Conservation (phyloP, 1,140 invertebrate species). For the Probaryconus sp. region DNA sequence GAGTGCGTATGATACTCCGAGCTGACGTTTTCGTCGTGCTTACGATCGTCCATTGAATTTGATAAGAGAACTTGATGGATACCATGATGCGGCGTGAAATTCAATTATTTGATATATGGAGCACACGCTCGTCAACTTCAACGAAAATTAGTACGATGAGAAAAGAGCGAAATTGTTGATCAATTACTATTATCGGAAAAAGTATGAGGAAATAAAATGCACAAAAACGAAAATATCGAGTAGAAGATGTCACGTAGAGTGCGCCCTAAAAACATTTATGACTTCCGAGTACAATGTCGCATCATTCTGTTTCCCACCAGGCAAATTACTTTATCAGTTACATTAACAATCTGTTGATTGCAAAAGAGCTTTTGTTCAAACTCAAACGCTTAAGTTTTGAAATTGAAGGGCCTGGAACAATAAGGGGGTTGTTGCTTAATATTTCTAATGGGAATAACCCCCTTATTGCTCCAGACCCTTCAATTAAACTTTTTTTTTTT, state of each 20-base stretch:
- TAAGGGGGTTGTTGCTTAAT: no score
- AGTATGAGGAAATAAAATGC: slow-evolving; percentile 16
- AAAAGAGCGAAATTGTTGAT: slow-evolving; percentile 59
- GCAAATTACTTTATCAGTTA: slow-evolving; percentile 35
- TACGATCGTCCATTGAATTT: slow-evolving; percentile 56
- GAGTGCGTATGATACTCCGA: slow-evolving; percentile 44
- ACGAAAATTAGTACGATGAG: slow-evolving; percentile 53
- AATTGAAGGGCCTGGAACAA: no score
- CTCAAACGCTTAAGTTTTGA: no score
- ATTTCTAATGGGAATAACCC: no score
- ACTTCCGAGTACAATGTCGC: not conserved
- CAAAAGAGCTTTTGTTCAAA: no score
- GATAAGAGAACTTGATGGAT: slow-evolving; percentile 57
- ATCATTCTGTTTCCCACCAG: slow-evolving; percentile 8
- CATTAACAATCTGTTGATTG: slow-evolving; percentile 6
- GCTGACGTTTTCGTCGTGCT: slow-evolving; percentile 53
- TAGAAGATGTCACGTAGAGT: slow-evolving; percentile 33
- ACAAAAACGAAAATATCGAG: slow-evolving; percentile 36
- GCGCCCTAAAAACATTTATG: slow-evolving; percentile 37
- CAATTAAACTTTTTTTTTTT: no score
- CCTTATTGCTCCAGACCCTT: no score
- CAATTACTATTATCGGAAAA: slow-evolving; percentile 52
- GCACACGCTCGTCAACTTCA: slow-evolving; percentile 55
- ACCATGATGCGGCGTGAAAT: slow-evolving; percentile 58
- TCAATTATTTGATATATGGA: slow-evolving; percentile 54